These are phyloP conservation scores for Ophioninae sp. DNA, from an alignment of 2,888 invertebrate genomes.

Conservation along the genomic window DNA sequence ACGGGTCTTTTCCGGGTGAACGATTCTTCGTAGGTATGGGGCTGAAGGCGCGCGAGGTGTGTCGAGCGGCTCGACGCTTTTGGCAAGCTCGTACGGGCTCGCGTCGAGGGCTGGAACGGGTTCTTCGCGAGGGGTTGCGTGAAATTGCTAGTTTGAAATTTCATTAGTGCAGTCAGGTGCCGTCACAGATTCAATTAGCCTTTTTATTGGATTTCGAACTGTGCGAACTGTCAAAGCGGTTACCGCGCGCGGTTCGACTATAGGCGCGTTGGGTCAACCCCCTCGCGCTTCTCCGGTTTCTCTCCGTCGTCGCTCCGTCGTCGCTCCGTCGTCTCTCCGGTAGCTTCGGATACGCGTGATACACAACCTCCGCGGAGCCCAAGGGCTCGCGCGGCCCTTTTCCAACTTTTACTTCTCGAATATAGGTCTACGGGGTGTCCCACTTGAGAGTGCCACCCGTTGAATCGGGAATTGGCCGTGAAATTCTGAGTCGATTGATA, in stretches of 20 bases:
- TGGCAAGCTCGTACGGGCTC: slow-evolving; percentile 50
- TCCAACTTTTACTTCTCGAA: neutral
- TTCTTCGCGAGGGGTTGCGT: slow-evolving; percentile 74
- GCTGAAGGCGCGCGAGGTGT: slow-evolving; percentile 6
- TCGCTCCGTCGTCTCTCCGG: slow-evolving; percentile 33
- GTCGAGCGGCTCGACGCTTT: slow-evolving; percentile 24
- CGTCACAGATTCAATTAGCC: slow-evolving; percentile 80
- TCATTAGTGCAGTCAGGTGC: slow-evolving; percentile 81
- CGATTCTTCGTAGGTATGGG: too few species aligned
- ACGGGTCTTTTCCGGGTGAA: too few species aligned
- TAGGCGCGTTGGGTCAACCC: slow-evolving; percentile 45
- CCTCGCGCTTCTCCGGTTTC: neutral
- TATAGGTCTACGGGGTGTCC: too few species aligned
- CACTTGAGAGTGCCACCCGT: too few species aligned
- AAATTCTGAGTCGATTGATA: too few species aligned
- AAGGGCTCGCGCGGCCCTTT: neutral
- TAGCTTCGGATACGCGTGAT: slow-evolving; percentile 13
- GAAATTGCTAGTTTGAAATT: slow-evolving; percentile 81
- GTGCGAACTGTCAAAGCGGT: slow-evolving; percentile 79
- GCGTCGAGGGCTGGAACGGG: slow-evolving; percentile 68
- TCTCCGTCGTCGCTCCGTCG: slow-evolving; percentile 20
- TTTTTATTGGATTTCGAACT: slow-evolving; percentile 80
- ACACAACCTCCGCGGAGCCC: slow-evolving; percentile 8
- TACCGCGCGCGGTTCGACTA: slow-evolving; percentile 69
- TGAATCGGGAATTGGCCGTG: too few species aligned